Percentiles rank a stretch among this genome's conserved stretches.
These are phyloP conservation scores for Parthenolecanium corni DNA, from an alignment of 2,888 invertebrate genomes.

Conservation along the genomic window DNA sequence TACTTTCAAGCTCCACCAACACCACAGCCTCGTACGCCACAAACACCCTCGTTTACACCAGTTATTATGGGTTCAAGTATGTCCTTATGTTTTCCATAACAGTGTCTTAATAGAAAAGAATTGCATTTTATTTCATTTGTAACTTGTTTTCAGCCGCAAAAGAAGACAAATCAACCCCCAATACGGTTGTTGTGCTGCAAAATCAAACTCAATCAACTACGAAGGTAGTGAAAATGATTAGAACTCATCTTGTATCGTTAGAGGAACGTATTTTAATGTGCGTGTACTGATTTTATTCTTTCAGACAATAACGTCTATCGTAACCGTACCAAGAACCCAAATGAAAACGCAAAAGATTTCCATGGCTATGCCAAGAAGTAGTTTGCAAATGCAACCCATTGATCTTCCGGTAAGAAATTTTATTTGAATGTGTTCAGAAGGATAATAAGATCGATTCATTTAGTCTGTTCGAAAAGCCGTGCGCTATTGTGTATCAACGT, in stretches of 20 bases:
- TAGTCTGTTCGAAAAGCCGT: too few species aligned
- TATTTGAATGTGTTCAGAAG: too few species aligned
- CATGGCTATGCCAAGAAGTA: constrained; percentile 9
- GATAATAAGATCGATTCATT: too few species aligned
- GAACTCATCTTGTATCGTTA: too few species aligned
- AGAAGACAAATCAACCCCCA: constrained; percentile 12
- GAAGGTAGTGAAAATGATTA: too few species aligned
- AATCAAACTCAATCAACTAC: not conserved
- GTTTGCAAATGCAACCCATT: constrained; percentile 37
- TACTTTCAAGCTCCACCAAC: constrained; percentile 43
- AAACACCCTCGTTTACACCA: constrained; percentile 28
- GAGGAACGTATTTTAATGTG: too few species aligned
- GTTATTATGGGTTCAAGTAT: constrained; percentile 17
- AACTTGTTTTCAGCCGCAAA: not conserved
- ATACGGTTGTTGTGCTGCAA: not conserved
- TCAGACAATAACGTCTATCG: constrained; percentile 18
- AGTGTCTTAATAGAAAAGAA: not conserved
- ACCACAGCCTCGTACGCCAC: constrained; percentile 30
- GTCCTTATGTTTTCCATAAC: not conserved
- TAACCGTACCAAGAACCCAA: constrained; percentile 15
- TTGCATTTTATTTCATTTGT: not conserved
- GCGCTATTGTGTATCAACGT: too few species aligned
- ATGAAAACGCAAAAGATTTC: constrained; percentile 15
- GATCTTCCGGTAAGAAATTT: constrained; percentile 51
- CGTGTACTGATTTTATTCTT: not conserved